phyloP scores from a whole-genome alignment of 2,113 vertebrate species.

The Seriola aureovittata region DNA sequence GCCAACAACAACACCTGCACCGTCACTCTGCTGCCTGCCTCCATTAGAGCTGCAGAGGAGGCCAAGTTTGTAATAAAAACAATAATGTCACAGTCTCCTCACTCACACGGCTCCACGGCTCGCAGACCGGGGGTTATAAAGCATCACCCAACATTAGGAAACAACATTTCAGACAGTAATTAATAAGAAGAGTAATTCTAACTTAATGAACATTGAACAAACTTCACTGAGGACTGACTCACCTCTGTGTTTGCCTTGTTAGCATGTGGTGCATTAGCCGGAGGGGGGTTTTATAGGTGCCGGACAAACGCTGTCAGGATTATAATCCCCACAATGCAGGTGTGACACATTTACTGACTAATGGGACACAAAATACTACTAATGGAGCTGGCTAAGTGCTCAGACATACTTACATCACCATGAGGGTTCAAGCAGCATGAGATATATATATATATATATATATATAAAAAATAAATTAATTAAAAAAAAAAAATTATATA shows the following conservation, averaged over 20 bases:
- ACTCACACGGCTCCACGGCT: constrained; percentile 37
- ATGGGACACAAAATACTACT: constrained; percentile 77
- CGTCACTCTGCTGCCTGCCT: constrained; percentile 71
- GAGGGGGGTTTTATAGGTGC: constrained; percentile 78
- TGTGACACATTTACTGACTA: constrained; percentile 82
- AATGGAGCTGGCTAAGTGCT: constrained; percentile 79
- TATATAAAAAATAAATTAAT: no score
- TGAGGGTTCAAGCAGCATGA: constrained; percentile 65
- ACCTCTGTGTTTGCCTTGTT: constrained; percentile 76
- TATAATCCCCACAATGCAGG: constrained; percentile 82
- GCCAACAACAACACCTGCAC: constrained; percentile 82
- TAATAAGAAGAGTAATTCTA: constrained; percentile 60
- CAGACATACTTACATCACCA: constrained; percentile 67
- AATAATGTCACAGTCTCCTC: constrained; percentile 51
- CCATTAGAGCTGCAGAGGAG: constrained; percentile 78
- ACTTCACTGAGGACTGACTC: constrained; percentile 60
- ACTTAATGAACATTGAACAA: constrained; percentile 59
- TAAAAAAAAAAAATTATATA: constrained; percentile 21
- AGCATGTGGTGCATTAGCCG: constrained; percentile 71
- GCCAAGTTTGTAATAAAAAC: constrained; percentile 56
- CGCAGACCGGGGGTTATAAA: constrained; percentile 33
- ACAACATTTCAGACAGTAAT: constrained; percentile 53
- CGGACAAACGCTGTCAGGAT: constrained; percentile 69
- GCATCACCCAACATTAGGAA: constrained; percentile 44
- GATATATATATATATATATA: constrained; percentile 54